Evolutionary conservation across 2,888 invertebrate genomes (phyloP), one percentile per base, ranked within the genome.

Genomic region (Epinotia ramella): DNA sequence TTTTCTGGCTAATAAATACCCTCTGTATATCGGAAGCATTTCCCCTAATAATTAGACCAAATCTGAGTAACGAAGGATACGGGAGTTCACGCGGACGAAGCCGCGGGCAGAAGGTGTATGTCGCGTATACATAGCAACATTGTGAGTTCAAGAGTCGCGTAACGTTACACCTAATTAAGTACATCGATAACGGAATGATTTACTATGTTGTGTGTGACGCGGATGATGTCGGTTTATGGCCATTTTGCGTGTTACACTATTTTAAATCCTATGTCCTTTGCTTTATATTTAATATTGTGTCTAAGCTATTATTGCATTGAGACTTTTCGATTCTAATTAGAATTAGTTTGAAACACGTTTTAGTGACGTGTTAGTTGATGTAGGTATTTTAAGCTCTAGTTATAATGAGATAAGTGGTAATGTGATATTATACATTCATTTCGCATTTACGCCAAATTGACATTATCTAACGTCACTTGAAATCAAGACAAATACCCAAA

Each of bases 171-270:
- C 40, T 68, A 57, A 68, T 68, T 59, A 69, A 59, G 59, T n/a
- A 40, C 59, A 69, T 60, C 69, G 69, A 69, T 69, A 69, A 69
- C 59, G n/a, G 20, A 46, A 24, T 57, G 46, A 60, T 69, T 69
- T 46, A 69, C 40, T 44, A 28, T 57, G 18, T n/a, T 69, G 16
- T 24, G 44, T 46, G 12, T 59, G 59, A 24, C 46, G 59, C 69
- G 18, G n/a, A 28, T 46, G 69, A 69, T 46, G 59, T 69, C 28
- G 60, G 46, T 59, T 7, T 69, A 46, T 69, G 57, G 9, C 20
- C 13, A 7, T 40, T 20, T 18, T 16, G 53, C 46, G 24, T 44
- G 20, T 57, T 59, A 46, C 24, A 13, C 1, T 59, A 69, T 59
- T 68, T 69, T 24, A 24, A 59, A 46, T 24, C 69, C 44, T 69